phyloP scores from a whole-genome alignment of 1,140 invertebrate species.

The Cydia fagiglandana region DNA sequence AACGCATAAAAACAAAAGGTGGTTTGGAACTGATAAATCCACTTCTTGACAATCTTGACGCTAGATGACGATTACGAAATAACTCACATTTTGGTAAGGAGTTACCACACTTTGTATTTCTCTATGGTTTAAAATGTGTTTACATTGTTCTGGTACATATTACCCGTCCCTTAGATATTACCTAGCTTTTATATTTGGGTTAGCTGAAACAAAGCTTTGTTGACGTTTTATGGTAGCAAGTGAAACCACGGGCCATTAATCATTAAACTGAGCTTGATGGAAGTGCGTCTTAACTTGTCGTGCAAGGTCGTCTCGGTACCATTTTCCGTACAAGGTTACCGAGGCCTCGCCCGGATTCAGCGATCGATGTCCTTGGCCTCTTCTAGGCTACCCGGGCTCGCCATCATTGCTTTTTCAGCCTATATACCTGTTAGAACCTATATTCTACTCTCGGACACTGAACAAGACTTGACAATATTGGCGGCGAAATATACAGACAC shows the following conservation, averaged over 20 bases:
- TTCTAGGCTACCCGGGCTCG: constrained; percentile 32
- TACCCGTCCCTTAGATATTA: too few species aligned
- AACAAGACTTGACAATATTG: not conserved
- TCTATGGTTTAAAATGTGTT: too few species aligned
- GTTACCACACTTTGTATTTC: too few species aligned
- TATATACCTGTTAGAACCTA: not conserved
- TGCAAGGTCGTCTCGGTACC: constrained; percentile 52
- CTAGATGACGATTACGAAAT: too few species aligned
- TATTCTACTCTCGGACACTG: not conserved
- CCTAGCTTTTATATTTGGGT: too few species aligned
- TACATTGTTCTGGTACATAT: too few species aligned
- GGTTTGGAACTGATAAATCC: too few species aligned
- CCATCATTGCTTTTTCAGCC: not conserved
- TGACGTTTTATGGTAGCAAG: constrained; percentile 10
- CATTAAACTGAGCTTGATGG: constrained; percentile 7
- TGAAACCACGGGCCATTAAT: not conserved
- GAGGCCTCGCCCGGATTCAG: constrained; percentile 54
- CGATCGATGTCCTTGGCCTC: constrained; percentile 55
- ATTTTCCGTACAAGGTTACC: constrained; percentile 51
- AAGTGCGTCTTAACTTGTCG: constrained; percentile 25
- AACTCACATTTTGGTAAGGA: too few species aligned
- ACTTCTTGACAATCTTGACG: too few species aligned
- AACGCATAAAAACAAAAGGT: too few species aligned
- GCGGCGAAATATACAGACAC: not conserved
- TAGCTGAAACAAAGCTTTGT: not conserved